These are phyloP conservation scores for Psilanteris sp. DNA, from an alignment of 1,140 invertebrate genomes.

Conservation along the genomic window DNA sequence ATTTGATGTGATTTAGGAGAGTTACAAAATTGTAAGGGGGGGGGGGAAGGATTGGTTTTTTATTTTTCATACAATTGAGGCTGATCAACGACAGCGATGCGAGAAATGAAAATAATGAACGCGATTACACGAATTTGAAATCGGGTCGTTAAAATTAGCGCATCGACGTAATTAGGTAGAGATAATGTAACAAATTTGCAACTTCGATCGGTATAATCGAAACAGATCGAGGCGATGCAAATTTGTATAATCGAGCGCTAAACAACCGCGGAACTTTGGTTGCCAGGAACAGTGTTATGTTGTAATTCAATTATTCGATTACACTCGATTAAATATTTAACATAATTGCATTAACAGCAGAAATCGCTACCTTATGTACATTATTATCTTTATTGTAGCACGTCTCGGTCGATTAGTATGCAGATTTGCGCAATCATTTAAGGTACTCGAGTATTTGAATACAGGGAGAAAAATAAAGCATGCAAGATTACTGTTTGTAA, in stretches of 20 bases:
- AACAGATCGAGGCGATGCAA: constrained; percentile 3
- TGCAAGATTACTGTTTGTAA: too few relatives aligned
- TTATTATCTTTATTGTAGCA: constrained; percentile 31
- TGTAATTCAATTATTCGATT: constrained; percentile 51
- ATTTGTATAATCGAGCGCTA: constrained; percentile 41
- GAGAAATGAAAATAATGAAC: too few relatives aligned
- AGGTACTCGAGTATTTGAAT: too few relatives aligned
- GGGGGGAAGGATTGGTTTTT: too few relatives aligned
- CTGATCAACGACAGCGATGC: too few relatives aligned
- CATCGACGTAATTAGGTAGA: constrained; percentile 19
- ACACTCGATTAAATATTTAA: constrained; percentile 38
- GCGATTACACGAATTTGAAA: constrained; percentile 22
- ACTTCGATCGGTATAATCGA: constrained; percentile 20
- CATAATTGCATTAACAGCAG: constrained; percentile 26
- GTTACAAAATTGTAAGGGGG: too few relatives aligned
- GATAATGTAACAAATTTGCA: constrained; percentile 36
- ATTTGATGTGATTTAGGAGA: too few relatives aligned
- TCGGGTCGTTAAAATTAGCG: constrained; percentile 27
- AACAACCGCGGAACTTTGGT: constrained; percentile 33
- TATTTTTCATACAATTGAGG: too few relatives aligned
- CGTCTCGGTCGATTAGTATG: constrained; percentile 16
- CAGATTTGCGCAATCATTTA: constrained; percentile 16
- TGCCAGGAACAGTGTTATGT: constrained; percentile 6
- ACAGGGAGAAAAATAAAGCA: too few relatives aligned
- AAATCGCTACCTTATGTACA: constrained; percentile 26